Conservation (phyloP, 2,888 invertebrate species). For the Agriopis marginaria region DNA sequence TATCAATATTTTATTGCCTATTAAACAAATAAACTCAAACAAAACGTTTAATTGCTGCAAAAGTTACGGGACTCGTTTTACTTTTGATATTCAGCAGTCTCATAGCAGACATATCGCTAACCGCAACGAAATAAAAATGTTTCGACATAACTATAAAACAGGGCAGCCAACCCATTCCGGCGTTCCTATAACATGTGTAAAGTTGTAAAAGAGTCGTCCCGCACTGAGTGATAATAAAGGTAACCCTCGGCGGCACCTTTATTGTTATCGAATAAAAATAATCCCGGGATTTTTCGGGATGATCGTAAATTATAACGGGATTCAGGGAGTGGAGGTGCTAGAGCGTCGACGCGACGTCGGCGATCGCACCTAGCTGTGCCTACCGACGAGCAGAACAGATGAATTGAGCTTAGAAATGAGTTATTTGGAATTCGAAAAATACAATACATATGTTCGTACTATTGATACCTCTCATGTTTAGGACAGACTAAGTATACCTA, state of each 20-base stretch:
- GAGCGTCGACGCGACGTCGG: slow-evolving; percentile 59
- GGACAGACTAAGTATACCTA: background rate
- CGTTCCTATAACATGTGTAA: slow-evolving; percentile 73
- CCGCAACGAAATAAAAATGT: slow-evolving; percentile 46
- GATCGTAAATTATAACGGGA: slow-evolving; percentile 85
- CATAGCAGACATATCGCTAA: slow-evolving; percentile 24
- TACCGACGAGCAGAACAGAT: slow-evolving; percentile 21
- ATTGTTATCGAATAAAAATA: slow-evolving; percentile 87
- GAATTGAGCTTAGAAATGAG: slow-evolving; percentile 21
- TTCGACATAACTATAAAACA: slow-evolving; percentile 55
- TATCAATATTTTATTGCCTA: slow-evolving; percentile 4
- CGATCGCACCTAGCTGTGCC: slow-evolving; percentile 41
- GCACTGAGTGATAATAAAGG: slow-evolving; percentile 84
- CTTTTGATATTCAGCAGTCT: slow-evolving; percentile 5
- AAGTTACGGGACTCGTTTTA: slow-evolving; percentile 16
- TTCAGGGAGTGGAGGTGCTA: slow-evolving; percentile 59
- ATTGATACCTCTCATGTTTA: no score
- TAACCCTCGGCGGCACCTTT: slow-evolving; percentile 83
- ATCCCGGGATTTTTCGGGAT: slow-evolving; percentile 84
- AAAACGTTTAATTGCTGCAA: slow-evolving; percentile 2
- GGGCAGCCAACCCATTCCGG: slow-evolving; percentile 56
- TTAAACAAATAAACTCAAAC: slow-evolving; percentile 7
- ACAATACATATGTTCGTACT: no score
- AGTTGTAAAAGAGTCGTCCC: slow-evolving; percentile 80
- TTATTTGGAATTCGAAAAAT: background rate